Evolutionary conservation across 2,888 invertebrate genomes (phyloP).

Genomic region (Rotaria macrura): DNA sequence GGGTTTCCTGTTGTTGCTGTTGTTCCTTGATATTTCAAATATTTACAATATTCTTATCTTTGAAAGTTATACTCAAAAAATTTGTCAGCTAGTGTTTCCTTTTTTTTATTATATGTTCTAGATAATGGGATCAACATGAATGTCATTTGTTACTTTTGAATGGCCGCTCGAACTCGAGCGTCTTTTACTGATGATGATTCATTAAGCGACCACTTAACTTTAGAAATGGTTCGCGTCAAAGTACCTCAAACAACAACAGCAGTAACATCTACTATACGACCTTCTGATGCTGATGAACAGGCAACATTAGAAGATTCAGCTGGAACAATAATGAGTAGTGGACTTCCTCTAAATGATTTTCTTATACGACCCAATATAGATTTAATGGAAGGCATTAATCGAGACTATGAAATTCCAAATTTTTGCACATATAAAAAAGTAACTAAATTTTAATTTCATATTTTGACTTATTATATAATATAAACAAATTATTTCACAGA

Average conservation of each 20-base stretch:
- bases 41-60: not conserved
- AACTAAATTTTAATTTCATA: not conserved
- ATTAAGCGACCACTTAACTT: not conserved
- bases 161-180: not conserved
- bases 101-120: not conserved
- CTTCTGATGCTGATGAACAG: not conserved
- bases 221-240: not conserved
- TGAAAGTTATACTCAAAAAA: not conserved
- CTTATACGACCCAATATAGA: not conserved
- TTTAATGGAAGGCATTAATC: not conserved
- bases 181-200: constrained; percentile 4
- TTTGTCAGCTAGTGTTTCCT: not conserved
- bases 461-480: not conserved
- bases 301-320: not conserved
- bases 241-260: no score
- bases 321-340: not conserved
- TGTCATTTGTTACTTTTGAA: not conserved
- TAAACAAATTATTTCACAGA: not conserved
- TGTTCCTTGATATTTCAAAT: not conserved
- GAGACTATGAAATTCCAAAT: not conserved
- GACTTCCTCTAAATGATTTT: not conserved
- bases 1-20: not conserved
- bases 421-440: not conserved
- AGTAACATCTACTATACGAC: not conserved
- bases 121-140: not conserved